phyloP scores from a whole-genome alignment of 2,113 vertebrate species.

The Chaenocephalus aceratus region DNA sequence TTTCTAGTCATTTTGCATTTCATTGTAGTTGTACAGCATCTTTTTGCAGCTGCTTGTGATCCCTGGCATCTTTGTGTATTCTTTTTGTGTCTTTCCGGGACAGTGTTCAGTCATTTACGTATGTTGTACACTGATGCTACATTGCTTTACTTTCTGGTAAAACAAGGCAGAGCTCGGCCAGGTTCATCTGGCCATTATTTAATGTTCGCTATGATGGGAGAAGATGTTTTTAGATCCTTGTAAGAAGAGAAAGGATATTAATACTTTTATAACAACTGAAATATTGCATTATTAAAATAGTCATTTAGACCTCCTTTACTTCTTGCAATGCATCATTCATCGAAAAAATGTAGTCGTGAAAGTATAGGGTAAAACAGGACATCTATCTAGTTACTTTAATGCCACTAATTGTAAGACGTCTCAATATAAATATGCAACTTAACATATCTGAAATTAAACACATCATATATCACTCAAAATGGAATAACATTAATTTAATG shows the following conservation, averaged over 20 bases:
- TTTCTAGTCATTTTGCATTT: not conserved
- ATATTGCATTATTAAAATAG: not conserved
- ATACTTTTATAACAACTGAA: not conserved
- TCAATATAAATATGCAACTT: no score
- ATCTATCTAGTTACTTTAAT: no score
- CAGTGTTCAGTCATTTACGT: not conserved
- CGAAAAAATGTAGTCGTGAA: no score
- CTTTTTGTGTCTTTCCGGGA: not conserved
- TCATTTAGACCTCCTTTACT: not conserved
- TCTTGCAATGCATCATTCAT: no score
- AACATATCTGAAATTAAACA: no score
- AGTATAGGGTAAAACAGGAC: no score
- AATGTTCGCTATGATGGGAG: not conserved
- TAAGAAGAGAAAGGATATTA: not conserved
- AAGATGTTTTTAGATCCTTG: not conserved
- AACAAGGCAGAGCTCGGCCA: not conserved
- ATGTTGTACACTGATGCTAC: conserved; percentile 2
- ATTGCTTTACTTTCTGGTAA: not conserved
- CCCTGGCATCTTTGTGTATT: not conserved
- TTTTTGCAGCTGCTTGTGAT: no score
- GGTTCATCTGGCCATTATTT: conserved; percentile 1
- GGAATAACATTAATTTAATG: no score
- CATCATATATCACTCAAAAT: no score
- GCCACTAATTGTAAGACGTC: no score
- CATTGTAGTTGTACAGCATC: not conserved